These are phyloP conservation scores for Spilogale gracilis DNA, from an alignment of 2,113 vertebrate genomes.

Conservation along the genomic window DNA sequence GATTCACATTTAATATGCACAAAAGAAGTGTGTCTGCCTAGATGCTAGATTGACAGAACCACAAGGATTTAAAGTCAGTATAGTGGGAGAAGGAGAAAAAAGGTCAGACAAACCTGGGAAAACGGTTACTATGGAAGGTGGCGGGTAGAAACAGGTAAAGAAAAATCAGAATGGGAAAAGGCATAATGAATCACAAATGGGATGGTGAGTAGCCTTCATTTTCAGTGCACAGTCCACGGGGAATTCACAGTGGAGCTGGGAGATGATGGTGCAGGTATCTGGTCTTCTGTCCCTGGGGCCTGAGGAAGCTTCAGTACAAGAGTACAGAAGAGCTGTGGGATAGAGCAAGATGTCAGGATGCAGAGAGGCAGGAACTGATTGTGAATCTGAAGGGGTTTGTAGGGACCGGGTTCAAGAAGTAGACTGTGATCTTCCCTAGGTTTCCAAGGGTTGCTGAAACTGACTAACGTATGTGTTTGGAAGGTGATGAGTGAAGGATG, in stretches of 20 bases:
- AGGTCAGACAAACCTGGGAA: neutral
- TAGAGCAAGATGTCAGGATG: neutral
- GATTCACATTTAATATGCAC: slow-evolving; percentile 13
- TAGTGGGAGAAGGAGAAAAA: neutral
- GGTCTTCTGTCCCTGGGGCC: neutral
- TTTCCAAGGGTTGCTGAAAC: neutral
- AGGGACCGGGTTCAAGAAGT: neutral
- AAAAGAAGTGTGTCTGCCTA: neutral
- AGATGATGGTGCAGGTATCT: neutral
- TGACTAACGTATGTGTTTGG: neutral
- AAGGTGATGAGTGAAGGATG: neutral
- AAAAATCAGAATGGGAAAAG: neutral
- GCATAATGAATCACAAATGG: neutral
- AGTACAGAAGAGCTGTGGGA: neutral
- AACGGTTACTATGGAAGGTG: neutral
- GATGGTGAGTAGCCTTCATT: neutral
- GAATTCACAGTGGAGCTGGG: neutral
- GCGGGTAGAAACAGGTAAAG: neutral
- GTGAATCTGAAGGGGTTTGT: neutral
- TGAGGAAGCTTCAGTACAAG: neutral
- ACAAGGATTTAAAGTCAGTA: slow-evolving; percentile 40
- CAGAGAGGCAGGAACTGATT: neutral
- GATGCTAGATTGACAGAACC: neutral
- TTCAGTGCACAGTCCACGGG: neutral
- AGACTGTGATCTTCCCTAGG: neutral